Percentiles rank a stretch among this genome's conserved stretches.
Evolutionary conservation across 2,888 invertebrate genomes (phyloP).

Genomic region (Sphaerophoria taeniata): DNA sequence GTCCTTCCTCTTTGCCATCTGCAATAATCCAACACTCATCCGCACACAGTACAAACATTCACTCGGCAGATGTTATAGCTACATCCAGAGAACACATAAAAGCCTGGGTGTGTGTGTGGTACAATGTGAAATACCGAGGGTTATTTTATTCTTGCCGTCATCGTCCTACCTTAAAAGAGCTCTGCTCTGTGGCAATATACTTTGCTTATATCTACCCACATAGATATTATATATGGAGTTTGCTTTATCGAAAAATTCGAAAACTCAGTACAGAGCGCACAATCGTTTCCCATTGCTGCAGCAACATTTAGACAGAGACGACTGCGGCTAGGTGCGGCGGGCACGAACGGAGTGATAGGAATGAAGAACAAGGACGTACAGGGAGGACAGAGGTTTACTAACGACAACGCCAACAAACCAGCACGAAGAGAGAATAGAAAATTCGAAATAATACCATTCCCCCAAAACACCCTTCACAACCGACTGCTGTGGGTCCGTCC

Average conservation of each 20-base stretch:
- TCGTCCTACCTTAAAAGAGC: constrained; percentile 30
- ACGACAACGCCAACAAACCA: constrained; percentile 25
- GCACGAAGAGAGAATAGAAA: constrained; percentile 62
- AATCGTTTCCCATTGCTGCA: constrained; percentile 65
- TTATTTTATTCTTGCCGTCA: constrained; percentile 59
- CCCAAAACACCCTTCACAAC: constrained; percentile 1
- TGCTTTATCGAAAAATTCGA: constrained; percentile 56
- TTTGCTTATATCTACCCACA: constrained; percentile 7
- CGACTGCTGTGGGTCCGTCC: constrained; percentile 40
- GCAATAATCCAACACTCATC: constrained; percentile 63
- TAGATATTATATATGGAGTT: constrained; percentile 21
- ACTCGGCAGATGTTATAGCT: constrained; percentile 60
- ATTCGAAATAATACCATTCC: constrained; percentile 62
- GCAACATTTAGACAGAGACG: constrained; percentile 36
- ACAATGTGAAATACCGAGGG: constrained; percentile 43
- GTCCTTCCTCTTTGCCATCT: constrained; percentile 48
- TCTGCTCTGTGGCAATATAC: constrained; percentile 24
- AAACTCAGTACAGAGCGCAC: constrained; percentile 61
- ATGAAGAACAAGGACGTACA: background rate
- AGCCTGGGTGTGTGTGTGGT: background rate
- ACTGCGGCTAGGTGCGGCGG: background rate
- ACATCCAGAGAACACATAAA: background rate
- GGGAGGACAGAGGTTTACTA: constrained; percentile 25
- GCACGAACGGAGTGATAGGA: background rate
- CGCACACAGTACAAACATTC: constrained; percentile 42